These are phyloP conservation scores for Platycercus adscitus DNA, from an alignment of 2,113 vertebrate species.

Conservation along the genomic window DNA sequence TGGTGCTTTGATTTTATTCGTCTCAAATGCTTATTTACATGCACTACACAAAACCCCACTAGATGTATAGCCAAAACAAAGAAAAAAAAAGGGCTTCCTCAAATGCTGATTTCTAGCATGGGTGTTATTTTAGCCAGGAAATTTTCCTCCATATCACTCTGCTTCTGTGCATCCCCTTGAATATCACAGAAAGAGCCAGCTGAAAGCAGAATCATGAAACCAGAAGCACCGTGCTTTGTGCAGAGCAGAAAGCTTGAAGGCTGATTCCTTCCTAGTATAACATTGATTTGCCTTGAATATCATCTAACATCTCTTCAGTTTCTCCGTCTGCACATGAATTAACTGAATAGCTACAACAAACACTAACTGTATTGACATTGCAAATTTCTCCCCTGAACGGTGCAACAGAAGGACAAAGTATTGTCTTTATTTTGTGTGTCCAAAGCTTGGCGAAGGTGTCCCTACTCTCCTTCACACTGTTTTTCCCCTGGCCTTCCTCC, in stretches of 20 bases:
- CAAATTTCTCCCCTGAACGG: not conserved
- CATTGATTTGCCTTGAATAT: not conserved
- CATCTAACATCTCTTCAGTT: not conserved
- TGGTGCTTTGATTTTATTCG: not conserved
- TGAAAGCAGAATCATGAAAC: not conserved
- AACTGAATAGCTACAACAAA: not conserved
- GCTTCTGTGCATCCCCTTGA: not conserved
- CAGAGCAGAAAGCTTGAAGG: not conserved
- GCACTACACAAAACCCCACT: not conserved
- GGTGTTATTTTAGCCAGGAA: not conserved
- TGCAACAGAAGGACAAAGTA: not conserved
- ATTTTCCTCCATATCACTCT: not conserved
- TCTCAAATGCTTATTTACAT: not conserved
- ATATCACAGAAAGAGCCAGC: not conserved
- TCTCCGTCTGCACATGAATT: not conserved
- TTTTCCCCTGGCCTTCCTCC: not conserved
- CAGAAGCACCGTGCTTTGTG: not conserved
- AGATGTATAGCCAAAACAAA: not conserved
- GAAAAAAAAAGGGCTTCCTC: not conserved
- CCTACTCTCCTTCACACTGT: not conserved
- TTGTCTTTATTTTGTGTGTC: not conserved
- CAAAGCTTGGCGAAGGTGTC: fast-evolving
- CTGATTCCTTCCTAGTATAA: not conserved
- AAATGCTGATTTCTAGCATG: not conserved
- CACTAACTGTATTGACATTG: not conserved